Conservation (phyloP, 2,113 vertebrate genomes). For the Grus americana region DNA sequence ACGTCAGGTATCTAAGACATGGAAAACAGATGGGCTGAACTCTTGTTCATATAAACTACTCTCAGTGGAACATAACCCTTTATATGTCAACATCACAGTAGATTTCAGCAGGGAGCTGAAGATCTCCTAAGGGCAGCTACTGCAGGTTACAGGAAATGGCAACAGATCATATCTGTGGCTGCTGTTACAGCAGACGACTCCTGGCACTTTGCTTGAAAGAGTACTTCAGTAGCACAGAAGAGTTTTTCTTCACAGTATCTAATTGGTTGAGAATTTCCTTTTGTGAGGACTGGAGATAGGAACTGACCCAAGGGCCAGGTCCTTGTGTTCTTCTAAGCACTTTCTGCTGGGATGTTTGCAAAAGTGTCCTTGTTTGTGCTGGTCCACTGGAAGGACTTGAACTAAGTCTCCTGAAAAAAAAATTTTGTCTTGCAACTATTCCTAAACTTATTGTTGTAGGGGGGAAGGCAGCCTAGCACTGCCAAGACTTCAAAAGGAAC, state of each 20-base stretch:
- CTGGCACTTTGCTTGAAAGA: not conserved
- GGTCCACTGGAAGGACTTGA: not conserved
- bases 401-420: not conserved
- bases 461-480: not conserved
- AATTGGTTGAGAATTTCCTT: not conserved
- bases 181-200: not conserved
- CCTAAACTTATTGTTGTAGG: not conserved
- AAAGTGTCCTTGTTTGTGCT: not conserved
- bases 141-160: not conserved
- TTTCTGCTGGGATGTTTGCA: not conserved
- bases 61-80: constrained; percentile 79
- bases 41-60: constrained; percentile 87
- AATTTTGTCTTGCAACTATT: not conserved
- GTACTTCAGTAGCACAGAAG: not conserved
- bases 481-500: not conserved
- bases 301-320: not conserved
- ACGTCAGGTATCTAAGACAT: constrained; percentile 77
- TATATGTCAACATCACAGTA: constrained; percentile 91
- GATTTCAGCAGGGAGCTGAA: constrained; percentile 74
- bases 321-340: not conserved
- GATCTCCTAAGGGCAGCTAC: not conserved
- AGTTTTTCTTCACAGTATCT: not conserved
- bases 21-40: constrained; percentile 89
- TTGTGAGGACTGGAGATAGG: not conserved
- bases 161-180: not conserved